Conservation (phyloP, 2,113 vertebrate genomes). For the Sphyrna mokarran region DNA sequence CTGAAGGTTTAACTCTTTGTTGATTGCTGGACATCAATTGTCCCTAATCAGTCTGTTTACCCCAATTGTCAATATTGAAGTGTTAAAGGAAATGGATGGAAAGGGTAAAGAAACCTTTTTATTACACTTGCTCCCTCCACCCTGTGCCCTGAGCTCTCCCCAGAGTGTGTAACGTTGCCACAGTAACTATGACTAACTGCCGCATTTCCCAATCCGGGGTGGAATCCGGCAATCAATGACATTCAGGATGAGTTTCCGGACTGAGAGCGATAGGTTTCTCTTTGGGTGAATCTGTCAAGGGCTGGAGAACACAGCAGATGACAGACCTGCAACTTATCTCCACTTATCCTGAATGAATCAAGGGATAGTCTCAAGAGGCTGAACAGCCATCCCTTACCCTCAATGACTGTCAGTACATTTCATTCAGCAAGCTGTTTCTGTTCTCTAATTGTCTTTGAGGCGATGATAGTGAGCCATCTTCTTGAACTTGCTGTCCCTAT, state of each 20-base stretch:
- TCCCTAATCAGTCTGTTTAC: background rate
- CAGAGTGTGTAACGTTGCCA: background rate
- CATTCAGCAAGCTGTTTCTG: background rate
- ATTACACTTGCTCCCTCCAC: background rate
- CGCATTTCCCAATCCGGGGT: no score
- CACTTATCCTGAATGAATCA: no score
- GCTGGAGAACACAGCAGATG: no score
- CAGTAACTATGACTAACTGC: no score
- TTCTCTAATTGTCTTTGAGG: no score
- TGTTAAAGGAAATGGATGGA: background rate
- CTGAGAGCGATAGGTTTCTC: no score
- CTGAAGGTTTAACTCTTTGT: background rate
- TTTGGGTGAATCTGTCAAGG: no score
- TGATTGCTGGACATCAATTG: background rate
- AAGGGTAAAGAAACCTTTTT: background rate
- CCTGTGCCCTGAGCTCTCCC: background rate
- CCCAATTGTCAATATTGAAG: background rate
- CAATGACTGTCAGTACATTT: background rate
- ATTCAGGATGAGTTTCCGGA: no score
- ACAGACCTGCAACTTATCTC: no score
- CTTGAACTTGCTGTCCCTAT: no score
- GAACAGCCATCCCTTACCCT: background rate
- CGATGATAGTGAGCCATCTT: no score
- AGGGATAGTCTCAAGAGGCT: background rate
- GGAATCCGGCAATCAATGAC: no score